These are phyloP conservation scores for Colius striatus DNA, from an alignment of 2,113 vertebrate genomes.

Conservation along the genomic window DNA sequence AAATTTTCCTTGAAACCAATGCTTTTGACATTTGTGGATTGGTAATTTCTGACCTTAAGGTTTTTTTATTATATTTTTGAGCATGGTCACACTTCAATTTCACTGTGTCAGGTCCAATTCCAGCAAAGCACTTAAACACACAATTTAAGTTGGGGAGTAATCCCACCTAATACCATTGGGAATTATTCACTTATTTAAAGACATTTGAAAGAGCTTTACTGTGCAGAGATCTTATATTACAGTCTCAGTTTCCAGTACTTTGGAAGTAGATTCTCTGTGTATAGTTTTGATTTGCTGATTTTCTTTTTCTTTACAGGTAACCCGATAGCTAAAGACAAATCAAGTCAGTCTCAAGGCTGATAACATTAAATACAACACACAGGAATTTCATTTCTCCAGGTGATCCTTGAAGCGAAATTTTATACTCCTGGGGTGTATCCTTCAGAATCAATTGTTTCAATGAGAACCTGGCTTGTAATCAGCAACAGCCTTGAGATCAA, in stretches of 20 bases:
- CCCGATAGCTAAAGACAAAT: constrained; percentile 74
- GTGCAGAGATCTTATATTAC: neutral
- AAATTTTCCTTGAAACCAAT: neutral
- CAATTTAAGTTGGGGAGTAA: neutral
- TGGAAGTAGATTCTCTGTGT: neutral
- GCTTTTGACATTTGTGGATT: neutral
- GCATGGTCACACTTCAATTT: neutral
- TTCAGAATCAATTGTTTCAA: constrained; percentile 56
- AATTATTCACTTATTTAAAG: neutral
- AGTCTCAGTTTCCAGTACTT: constrained; percentile 23
- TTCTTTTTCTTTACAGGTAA: constrained; percentile 81
- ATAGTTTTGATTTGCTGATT: constrained; percentile 63
- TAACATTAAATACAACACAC: constrained; percentile 23
- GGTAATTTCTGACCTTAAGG: neutral
- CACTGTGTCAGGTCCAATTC: neutral
- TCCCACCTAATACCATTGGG: neutral
- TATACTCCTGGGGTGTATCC: constrained; percentile 49
- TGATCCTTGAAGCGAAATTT: constrained; percentile 69
- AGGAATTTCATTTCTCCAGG: constrained; percentile 61
- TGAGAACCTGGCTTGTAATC: constrained; percentile 56
- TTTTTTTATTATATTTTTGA: neutral
- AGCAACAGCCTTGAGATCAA: constrained; percentile 59
- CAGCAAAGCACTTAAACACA: neutral
- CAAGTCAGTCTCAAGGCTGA: constrained; percentile 63
- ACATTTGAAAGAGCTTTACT: neutral